phyloP scores from a whole-genome alignment of 2,113 vertebrate species.

The Leucosticte australis region DNA sequence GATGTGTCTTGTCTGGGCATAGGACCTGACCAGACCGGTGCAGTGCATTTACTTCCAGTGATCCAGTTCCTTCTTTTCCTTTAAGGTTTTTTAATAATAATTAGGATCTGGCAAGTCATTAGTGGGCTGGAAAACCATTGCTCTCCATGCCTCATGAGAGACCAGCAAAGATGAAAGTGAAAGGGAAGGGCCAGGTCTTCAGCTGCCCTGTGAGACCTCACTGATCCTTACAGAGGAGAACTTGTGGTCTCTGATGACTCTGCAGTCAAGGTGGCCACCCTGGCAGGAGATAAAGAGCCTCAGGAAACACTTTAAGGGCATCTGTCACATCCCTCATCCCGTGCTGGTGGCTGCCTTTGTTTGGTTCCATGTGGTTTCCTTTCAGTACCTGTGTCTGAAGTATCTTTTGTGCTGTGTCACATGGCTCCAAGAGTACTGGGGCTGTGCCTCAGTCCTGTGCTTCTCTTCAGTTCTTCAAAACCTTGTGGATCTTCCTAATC shows the following conservation, averaged over 20 bases:
- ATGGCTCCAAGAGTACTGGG: rapidly evolving
- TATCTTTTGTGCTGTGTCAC: rapidly evolving
- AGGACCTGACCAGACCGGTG: neutral
- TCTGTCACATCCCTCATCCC: neutral
- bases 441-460: neutral
- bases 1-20: rapidly evolving
- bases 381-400: neutral
- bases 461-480: neutral
- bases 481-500: neutral
- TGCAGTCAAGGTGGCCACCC: neutral
- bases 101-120: neutral
- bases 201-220: neutral
- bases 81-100: neutral
- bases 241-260: neutral
- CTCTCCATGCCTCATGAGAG: neutral
- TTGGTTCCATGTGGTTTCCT: neutral
- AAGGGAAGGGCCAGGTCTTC: neutral
- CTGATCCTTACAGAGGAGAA: rapidly evolving
- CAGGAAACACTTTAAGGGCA: neutral
- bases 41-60: neutral
- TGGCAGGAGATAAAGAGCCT: neutral
- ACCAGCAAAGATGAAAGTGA: rapidly evolving
- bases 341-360: neutral
- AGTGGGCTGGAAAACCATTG: neutral
- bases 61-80: neutral